phyloP scores from a whole-genome alignment of 2,888 invertebrate genomes.

The Thymelicus acteon region DNA sequence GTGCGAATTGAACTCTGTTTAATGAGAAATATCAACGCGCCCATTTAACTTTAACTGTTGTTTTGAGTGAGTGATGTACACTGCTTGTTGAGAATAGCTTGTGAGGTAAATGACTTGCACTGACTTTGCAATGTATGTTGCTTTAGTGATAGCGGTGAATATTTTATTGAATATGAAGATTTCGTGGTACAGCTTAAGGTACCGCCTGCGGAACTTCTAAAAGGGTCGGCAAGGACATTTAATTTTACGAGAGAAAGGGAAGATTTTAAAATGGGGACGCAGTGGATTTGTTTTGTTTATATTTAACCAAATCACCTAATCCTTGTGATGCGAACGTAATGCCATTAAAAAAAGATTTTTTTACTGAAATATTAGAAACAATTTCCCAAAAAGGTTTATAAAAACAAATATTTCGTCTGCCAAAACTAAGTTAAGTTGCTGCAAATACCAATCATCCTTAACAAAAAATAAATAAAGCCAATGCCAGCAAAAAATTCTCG shows the following conservation, averaged over 20 bases:
- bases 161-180: neutral
- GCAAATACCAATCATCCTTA: too few species aligned
- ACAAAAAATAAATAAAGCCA: too few species aligned
- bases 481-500: too few species aligned
- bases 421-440: too few species aligned
- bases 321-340: neutral
- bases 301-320: neutral
- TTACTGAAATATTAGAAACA: neutral
- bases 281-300: constrained; percentile 30
- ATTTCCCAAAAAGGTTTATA: too few species aligned
- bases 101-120: neutral
- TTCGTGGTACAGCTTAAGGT: constrained; percentile 23
- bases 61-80: neutral
- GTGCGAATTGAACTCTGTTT: constrained; percentile 36
- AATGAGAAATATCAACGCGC: constrained; percentile 26
- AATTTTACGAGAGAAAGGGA: constrained; percentile 37
- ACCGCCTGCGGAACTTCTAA: constrained; percentile 16
- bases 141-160: neutral
- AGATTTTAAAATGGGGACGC: constrained; percentile 36
- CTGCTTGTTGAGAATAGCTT: neutral
- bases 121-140: constrained; percentile 3
- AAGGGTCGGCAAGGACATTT: constrained; percentile 35
- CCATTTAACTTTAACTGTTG: neutral
- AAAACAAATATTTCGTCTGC: too few species aligned
- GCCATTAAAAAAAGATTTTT: neutral